Percentiles rank a stretch among this genome's conserved stretches.
Conservation (phyloP, 2,888 invertebrate species). For the Drosophila austrosaltans region DNA sequence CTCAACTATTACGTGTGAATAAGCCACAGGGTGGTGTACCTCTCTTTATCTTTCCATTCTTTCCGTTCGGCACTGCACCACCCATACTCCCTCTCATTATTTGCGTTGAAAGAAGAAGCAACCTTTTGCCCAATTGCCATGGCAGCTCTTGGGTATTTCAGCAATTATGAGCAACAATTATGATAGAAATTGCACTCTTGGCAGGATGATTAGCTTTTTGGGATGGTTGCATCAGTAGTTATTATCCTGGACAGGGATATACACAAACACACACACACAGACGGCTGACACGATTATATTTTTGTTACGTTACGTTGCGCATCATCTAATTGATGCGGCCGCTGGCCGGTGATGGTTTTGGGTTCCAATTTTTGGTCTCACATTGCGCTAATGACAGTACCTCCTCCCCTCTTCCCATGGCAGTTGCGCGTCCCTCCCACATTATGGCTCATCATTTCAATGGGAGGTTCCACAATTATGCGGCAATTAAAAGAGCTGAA, state of each 20-base stretch:
- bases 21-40: conserved; percentile 44
- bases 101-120: conserved; percentile 9
- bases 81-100: conserved; percentile 21
- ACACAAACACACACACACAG: background rate
- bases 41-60: background rate
- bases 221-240: conserved; percentile 40
- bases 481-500: conserved; percentile 64
- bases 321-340: conserved; percentile 64
- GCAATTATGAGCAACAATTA: conserved; percentile 70
- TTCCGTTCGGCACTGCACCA: background rate
- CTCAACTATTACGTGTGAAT: conserved; percentile 71
- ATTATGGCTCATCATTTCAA: conserved; percentile 17
- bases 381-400: conserved; percentile 26
- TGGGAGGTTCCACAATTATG: conserved; percentile 55
- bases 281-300: conserved; percentile 42
- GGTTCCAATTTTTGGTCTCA: conserved; percentile 39
- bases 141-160: conserved; percentile 29
- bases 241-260: conserved; percentile 49
- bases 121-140: conserved; percentile 10
- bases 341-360: conserved; percentile 25
- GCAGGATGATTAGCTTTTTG: conserved; percentile 72
- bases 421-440: background rate
- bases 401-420: background rate
- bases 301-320: conserved; percentile 40
- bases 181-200: conserved; percentile 55